Conservation (phyloP, 2,797 vertebrate species). For the Spinus pinus region DNA sequence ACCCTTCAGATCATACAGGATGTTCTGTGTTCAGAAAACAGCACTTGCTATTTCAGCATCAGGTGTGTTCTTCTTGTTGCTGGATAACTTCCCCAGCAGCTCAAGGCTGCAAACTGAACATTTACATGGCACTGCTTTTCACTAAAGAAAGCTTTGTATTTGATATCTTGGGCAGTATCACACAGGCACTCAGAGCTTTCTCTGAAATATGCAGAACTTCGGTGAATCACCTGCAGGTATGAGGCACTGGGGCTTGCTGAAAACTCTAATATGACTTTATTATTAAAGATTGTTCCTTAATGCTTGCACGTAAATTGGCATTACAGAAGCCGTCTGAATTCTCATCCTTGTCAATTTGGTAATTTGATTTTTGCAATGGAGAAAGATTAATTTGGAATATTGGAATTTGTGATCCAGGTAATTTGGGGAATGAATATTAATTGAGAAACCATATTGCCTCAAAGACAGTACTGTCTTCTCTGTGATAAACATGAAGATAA, state of each 20-base stretch:
- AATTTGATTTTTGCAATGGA: background rate
- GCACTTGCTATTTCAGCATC: background rate
- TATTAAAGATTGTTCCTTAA: background rate
- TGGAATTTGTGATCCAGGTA: background rate
- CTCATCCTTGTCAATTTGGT: background rate
- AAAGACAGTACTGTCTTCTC: background rate
- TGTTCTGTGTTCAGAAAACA: background rate
- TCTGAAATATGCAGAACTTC: background rate
- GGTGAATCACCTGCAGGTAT: background rate
- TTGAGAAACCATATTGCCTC: background rate
- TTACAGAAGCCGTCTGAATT: background rate
- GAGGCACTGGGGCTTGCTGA: background rate
- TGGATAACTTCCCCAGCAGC: background rate
- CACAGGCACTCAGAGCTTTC: background rate
- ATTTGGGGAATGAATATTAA: background rate
- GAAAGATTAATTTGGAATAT: background rate
- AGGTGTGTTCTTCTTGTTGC: background rate
- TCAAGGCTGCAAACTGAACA: background rate
- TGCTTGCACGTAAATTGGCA: background rate
- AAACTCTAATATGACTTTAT: background rate
- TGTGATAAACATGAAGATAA: background rate
- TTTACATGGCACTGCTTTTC: accelerated
- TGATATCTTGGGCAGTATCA: background rate
- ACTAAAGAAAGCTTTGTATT: background rate
- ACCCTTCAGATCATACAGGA: background rate